Evolutionary conservation across 30 jellyfish, hydroid and myxozoan species (phyloP).

Genomic region (Haliclystus octoradiatus): DNA sequence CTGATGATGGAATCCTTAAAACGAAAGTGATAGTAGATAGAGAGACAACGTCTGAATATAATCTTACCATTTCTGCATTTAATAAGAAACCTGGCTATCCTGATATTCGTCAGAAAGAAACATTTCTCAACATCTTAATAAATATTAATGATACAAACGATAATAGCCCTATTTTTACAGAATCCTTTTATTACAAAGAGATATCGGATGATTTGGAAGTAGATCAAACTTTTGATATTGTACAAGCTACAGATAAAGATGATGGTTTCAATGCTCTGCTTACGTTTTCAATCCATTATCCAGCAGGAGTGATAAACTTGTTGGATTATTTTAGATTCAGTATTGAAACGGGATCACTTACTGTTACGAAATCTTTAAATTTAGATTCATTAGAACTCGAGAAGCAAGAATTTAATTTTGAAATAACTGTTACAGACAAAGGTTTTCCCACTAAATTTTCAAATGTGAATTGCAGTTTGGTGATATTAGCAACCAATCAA

Average conservation of each 20-base stretch:
- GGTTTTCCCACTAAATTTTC: slow-evolving; percentile 47
- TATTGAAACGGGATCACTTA: slow-evolving; percentile 20
- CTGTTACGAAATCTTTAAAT: slow-evolving; percentile 18
- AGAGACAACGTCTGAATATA: slow-evolving; percentile 39
- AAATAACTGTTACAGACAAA: slow-evolving; percentile 49
- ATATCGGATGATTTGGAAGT: slow-evolving; percentile 56
- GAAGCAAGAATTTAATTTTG: slow-evolving; percentile 14
- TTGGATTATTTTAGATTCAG: slow-evolving; percentile 20
- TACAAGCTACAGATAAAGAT: slow-evolving; percentile 62
- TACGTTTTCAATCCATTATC: slow-evolving; percentile 8
- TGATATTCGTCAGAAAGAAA: slow-evolving; percentile 15
- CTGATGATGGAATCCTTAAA: slow-evolving; percentile 15
- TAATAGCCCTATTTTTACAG: slow-evolving; percentile 46
- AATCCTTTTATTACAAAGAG: slow-evolving; percentile 10
- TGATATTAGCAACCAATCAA: slow-evolving; percentile 36
- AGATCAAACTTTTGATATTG: slow-evolving; percentile 23
- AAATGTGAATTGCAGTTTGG: slow-evolving; percentile 33
- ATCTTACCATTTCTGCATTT: slow-evolving; percentile 36
- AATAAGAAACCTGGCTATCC: slow-evolving; percentile 22
- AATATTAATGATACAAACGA: slow-evolving; percentile 57
- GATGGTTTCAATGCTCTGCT: slow-evolving; percentile 45
- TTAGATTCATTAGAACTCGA: slow-evolving; percentile 39
- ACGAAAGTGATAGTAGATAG: slow-evolving; percentile 37
- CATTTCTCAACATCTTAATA: slow-evolving; percentile 22
- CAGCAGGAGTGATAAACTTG: slow-evolving; percentile 12